Evolutionary conservation across 2,888 invertebrate genomes (phyloP).

Genomic region (Diarsia mendica): DNA sequence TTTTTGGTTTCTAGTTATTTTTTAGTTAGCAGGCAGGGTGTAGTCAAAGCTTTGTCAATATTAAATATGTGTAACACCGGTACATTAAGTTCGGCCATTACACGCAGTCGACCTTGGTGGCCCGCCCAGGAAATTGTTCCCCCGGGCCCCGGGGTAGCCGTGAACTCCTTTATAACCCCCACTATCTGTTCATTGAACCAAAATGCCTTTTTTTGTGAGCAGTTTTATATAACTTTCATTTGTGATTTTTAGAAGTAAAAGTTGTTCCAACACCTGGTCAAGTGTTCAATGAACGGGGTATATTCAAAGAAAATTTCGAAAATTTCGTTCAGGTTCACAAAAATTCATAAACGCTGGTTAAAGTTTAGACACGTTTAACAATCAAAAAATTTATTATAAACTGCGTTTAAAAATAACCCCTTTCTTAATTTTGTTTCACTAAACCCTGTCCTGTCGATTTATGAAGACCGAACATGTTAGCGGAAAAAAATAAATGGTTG

Average conservation of each 20-base stretch:
- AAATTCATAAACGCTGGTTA: too few relatives aligned
- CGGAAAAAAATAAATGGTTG: not conserved
- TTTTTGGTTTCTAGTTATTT: not conserved
- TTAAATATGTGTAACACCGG: constrained; percentile 48
- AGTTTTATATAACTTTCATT: not conserved
- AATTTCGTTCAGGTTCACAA: too few relatives aligned
- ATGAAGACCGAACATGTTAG: not conserved
- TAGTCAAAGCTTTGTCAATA: constrained; percentile 47
- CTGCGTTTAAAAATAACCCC: not conserved
- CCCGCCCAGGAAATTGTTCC: constrained; percentile 76
- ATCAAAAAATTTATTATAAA: not conserved
- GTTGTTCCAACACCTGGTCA: too few relatives aligned
- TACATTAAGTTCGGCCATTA: constrained; percentile 63
- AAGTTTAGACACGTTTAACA: not conserved
- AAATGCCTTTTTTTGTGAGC: constrained; percentile 45
- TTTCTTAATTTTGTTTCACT: not conserved
- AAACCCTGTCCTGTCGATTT: not conserved
- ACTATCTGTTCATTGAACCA: constrained; percentile 57
- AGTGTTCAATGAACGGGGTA: too few relatives aligned
- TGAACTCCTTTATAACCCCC: constrained; percentile 72
- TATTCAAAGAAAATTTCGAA: too few relatives aligned
- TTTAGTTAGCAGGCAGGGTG: constrained; percentile 15
- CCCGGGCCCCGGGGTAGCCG: constrained; percentile 74
- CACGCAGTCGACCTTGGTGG: constrained; percentile 68
- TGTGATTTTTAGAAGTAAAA: too few relatives aligned